Base-by-base conservation (phyloP, 2,113 vertebrate genomes). In the Dasyprocta punctata region DNA sequence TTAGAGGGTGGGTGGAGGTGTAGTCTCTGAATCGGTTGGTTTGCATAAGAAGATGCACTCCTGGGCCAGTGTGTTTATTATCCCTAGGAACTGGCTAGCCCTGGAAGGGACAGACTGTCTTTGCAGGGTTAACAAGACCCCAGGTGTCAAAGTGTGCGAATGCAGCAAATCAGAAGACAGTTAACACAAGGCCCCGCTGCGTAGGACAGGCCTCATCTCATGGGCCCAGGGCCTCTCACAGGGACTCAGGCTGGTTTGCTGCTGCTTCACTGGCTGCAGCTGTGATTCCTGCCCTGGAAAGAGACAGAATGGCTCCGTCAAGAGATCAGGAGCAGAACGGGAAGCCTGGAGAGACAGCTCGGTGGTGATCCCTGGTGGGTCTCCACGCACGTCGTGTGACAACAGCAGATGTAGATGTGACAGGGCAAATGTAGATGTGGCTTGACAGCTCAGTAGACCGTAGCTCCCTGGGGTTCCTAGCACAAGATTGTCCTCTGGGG, bases 331-430 rank as follows among this genome's bases (percentile, higher is more conserved):
- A n/a, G 12, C 33, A 36, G 65, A 77, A n/a, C 36, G 54, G 77
- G 71, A 56, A 12, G 54, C 73, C 63, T 10, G 17, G 58, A 69
- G 86, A 73, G 67, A 60, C 71, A 56, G 47, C 78, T 4, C 49
- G 41, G 44, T 19, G 0, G 3, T 33, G 24, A 12, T 6, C 13
- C 0, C 1, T 7, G 5, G 28, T 10, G 4, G 5, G 38, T 69
- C 60, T 88, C 36, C 36, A 3, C 2, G 14, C 49, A 14, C 28
- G 28, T 63, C 19, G 2, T 22, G 92, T 96, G 91, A 94, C 73
- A 71, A 8, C 67, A 9, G 0, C 1, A 16, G 83, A 89, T 49
- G 41, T 0, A 7, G 85, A 8, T 0, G 0, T 75, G 86, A 69
- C 67, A 20, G 67, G 7, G 36, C 1, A 13, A 83, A 88, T 44